A percentile compares a stretch with the other conserved stretches of the same genome.
Conservation (phyloP, 2,888 invertebrate species). For the Steromphala cineraria region DNA sequence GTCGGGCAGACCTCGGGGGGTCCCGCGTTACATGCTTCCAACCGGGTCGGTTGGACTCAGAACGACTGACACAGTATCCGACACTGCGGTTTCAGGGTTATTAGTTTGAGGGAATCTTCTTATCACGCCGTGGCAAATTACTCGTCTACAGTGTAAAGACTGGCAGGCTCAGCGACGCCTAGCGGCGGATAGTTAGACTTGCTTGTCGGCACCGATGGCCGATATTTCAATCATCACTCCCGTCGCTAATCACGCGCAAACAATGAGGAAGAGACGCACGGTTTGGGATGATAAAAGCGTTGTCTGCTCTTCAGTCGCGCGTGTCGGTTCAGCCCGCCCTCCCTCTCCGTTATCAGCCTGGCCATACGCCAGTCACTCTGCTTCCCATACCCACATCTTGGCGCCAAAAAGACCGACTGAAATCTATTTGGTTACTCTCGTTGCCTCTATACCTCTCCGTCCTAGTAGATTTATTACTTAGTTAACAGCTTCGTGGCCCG, state of each 20-base stretch:
- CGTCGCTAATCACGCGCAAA: background rate
- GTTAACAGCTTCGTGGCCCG: background rate
- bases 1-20: background rate
- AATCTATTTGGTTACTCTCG: background rate
- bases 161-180: background rate
- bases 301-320: background rate
- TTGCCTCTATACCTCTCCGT: background rate
- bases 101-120: no score
- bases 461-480: slow-evolving; percentile 2
- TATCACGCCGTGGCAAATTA: no score
- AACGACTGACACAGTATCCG: no score
- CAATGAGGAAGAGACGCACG: background rate
- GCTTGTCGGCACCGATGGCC: background rate
- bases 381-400: background rate
- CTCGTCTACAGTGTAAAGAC: background rate
- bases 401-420: slow-evolving; percentile 3
- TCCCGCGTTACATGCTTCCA: background rate
- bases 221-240: background rate
- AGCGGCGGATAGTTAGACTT: background rate
- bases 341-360: background rate
- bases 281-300: background rate
- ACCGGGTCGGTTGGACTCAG: background rate
- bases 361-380: background rate
- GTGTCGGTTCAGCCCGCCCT: background rate
- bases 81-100: no score